A percentile compares a stretch with the other conserved stretches of the same genome.
Evolutionary conservation across 2,113 vertebrate genomes (phyloP).

Genomic region (Gymnocephalus cernua): DNA sequence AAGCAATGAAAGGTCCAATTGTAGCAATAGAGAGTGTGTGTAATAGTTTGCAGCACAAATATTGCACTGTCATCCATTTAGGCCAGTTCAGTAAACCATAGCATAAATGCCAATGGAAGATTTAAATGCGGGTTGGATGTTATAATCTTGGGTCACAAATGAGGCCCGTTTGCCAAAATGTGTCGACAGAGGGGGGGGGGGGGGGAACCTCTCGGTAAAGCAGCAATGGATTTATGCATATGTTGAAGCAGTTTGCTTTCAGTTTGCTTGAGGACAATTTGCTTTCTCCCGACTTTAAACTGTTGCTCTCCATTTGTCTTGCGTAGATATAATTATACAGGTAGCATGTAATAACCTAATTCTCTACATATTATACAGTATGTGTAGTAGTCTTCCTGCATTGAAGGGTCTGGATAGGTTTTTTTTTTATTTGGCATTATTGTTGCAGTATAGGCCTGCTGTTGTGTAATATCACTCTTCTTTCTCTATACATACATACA

Average conservation of each 20-base stretch:
- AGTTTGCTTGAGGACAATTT: no score
- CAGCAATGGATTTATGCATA: constrained; percentile 82
- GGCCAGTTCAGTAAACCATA: constrained; percentile 79
- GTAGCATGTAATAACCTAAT: constrained; percentile 78
- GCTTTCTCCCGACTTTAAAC: constrained; percentile 75
- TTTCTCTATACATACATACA: constrained; percentile 37
- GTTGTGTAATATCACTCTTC: constrained; percentile 52
- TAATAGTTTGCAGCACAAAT: constrained; percentile 81
- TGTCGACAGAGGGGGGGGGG: constrained; percentile 45
- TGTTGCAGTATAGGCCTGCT: constrained; percentile 68
- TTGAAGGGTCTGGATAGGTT: constrained; percentile 60
- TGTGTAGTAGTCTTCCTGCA: constrained; percentile 81
- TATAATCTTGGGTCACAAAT: constrained; percentile 75
- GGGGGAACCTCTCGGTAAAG: constrained; percentile 58
- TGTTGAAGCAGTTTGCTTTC: constrained; percentile 79
- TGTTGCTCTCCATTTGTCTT: constrained; percentile 80
- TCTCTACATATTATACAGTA: constrained; percentile 69
- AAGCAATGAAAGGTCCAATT: constrained; percentile 81
- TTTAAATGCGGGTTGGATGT: constrained; percentile 77
- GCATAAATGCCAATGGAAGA: constrained; percentile 83
- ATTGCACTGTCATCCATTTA: constrained; percentile 82
- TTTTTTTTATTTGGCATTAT: constrained; percentile 44
- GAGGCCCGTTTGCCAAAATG: constrained; percentile 81
- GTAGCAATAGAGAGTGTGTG: constrained; percentile 82
- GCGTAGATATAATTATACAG: constrained; percentile 72